A percentile compares a stretch with the other conserved stretches of the same genome.
Evolutionary conservation across 1,140 invertebrate species (phyloP).

Genomic region (Cryptotermes secundus): DNA sequence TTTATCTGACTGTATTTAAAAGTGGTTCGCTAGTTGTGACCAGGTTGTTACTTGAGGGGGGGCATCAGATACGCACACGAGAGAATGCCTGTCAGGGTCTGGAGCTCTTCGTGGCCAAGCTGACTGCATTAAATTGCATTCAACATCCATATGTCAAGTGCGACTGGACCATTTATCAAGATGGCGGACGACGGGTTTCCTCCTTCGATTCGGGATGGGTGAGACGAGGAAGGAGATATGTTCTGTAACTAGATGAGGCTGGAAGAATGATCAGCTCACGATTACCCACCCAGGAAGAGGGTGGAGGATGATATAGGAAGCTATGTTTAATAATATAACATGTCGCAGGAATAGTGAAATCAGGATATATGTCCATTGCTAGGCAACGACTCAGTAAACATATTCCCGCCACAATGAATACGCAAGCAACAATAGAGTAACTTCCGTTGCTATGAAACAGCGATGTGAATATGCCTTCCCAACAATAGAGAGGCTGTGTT

Average conservation of each 20-base stretch:
- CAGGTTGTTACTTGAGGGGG: background rate
- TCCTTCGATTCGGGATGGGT: background rate
- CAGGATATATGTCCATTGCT: too few species aligned
- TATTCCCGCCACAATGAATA: too few species aligned
- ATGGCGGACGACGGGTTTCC: conserved; percentile 20
- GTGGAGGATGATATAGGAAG: background rate
- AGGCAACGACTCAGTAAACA: too few species aligned
- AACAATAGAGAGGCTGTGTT: too few species aligned
- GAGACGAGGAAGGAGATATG: background rate
- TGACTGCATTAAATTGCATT: conserved; percentile 24
- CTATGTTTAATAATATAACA: too few species aligned
- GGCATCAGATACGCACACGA: background rate
- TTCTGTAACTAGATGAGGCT: background rate
- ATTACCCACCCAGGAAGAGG: background rate
- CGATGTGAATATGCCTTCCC: too few species aligned
- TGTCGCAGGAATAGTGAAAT: too few species aligned
- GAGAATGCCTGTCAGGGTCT: background rate
- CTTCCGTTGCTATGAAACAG: too few species aligned
- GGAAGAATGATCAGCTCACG: background rate
- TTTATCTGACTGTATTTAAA: background rate
- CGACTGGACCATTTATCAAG: conserved; percentile 26
- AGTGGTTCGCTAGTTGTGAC: background rate
- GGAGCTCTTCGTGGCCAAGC: background rate
- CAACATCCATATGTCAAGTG: conserved; percentile 22
- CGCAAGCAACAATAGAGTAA: too few species aligned